These are phyloP conservation scores for Ceyx melanurus DNA, from an alignment of 2,113 vertebrate genomes.

Conservation along the genomic window DNA sequence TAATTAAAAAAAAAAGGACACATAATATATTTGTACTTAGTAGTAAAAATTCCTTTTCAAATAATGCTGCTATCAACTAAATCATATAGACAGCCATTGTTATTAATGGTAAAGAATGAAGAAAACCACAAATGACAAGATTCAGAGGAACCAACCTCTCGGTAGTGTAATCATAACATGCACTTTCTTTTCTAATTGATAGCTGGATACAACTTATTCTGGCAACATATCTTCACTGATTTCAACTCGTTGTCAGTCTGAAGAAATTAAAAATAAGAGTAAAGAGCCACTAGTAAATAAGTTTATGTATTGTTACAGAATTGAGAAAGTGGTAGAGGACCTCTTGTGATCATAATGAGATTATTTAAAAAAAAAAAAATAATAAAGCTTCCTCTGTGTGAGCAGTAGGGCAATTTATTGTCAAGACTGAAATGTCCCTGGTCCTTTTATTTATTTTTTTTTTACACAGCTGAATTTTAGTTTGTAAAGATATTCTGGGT, in stretches of 20 bases:
- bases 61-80: neutral
- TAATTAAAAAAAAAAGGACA: constrained; percentile 70
- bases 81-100: neutral
- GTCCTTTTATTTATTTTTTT: neutral
- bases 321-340: neutral
- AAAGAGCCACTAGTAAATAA: neutral
- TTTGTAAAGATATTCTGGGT: neutral
- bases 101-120: neutral
- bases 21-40: constrained; percentile 42
- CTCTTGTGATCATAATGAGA: neutral
- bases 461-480: neutral
- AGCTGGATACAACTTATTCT: neutral
- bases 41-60: constrained; percentile 39
- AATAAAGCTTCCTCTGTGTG: neutral
- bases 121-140: neutral
- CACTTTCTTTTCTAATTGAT: neutral
- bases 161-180: neutral
- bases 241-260: neutral
- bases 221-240: neutral
- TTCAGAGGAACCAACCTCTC: neutral
- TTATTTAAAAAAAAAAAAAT: neutral
- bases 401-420: neutral
- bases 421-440: neutral
- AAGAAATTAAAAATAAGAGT: neutral
- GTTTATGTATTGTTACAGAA: neutral